These are phyloP conservation scores for Acanthosepion esculentum DNA, from an alignment of 2,888 invertebrate species.

Conservation along the genomic window DNA sequence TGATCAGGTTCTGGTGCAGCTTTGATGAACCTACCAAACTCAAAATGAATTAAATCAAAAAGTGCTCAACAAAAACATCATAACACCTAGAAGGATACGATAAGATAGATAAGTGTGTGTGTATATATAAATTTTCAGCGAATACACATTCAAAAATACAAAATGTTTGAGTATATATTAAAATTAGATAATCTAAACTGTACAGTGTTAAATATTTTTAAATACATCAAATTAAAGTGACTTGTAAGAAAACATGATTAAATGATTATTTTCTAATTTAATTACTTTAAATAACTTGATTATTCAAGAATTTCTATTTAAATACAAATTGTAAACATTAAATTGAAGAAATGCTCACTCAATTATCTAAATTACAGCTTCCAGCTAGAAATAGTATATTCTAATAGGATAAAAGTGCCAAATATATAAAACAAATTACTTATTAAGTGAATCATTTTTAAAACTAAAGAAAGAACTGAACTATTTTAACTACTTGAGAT, in stretches of 20 bases:
- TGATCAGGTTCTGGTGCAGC: too few species aligned
- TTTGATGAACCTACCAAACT: too few species aligned
- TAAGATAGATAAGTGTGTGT: too few species aligned
- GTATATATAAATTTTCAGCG: too few species aligned
- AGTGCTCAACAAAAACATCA: too few species aligned
- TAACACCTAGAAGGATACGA: too few species aligned
- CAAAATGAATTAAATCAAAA: too few species aligned
- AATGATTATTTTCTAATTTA: background rate
- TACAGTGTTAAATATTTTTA: background rate
- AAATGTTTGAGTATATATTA: background rate
- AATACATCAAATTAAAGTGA: background rate
- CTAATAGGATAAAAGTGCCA: background rate
- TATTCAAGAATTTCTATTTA: background rate
- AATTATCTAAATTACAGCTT: background rate
- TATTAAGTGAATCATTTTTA: background rate
- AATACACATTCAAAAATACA: background rate
- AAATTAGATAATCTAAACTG: background rate
- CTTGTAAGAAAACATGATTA: background rate
- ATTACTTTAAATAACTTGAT: background rate
- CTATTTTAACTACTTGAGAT: too few species aligned
- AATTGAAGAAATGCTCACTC: background rate
- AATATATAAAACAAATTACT: background rate
- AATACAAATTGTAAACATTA: background rate
- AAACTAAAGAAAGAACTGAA: too few species aligned
- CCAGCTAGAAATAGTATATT: background rate